Conservation (phyloP, 2,888 invertebrate species). For the Iselma pallidipennis region DNA sequence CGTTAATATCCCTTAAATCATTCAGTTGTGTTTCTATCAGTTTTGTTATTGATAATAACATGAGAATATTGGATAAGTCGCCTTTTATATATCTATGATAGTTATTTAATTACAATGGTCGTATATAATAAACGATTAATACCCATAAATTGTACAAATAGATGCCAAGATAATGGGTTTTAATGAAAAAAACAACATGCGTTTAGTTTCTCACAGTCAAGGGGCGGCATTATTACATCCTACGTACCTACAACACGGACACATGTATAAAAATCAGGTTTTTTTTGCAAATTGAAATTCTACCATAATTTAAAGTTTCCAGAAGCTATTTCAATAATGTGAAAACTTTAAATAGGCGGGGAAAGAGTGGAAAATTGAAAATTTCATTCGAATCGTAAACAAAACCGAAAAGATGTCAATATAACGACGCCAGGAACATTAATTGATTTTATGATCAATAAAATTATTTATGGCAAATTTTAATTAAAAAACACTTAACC, state of each 20-base stretch:
- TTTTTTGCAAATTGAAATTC: too few relatives aligned
- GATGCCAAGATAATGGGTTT: slow-evolving; percentile 9
- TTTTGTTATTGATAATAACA: neutral
- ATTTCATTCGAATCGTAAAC: neutral
- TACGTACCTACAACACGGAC: too few relatives aligned
- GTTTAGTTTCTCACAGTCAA: neutral
- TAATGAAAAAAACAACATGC: slow-evolving; percentile 4
- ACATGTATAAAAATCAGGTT: too few relatives aligned
- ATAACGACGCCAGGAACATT: neutral
- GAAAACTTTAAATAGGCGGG: too few relatives aligned
- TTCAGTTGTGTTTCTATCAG: neutral
- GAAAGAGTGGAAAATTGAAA: neutral
- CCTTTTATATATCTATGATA: slow-evolving; percentile 10
- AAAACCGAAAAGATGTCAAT: neutral
- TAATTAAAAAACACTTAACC: neutral
- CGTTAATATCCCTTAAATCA: neutral
- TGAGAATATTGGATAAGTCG: neutral
- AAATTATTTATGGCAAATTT: neutral
- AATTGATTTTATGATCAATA: neutral
- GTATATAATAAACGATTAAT: slow-evolving; percentile 14
- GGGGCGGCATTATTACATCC: too few relatives aligned
- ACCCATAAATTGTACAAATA: neutral
- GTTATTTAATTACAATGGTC: slow-evolving; percentile 10
- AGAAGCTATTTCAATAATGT: too few relatives aligned
- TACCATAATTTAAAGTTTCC: too few relatives aligned